Percentiles rank a stretch among this genome's conserved stretches.
These are phyloP conservation scores for Genyomyrus donnyi DNA, from an alignment of 2,113 vertebrate species.

Conservation along the genomic window DNA sequence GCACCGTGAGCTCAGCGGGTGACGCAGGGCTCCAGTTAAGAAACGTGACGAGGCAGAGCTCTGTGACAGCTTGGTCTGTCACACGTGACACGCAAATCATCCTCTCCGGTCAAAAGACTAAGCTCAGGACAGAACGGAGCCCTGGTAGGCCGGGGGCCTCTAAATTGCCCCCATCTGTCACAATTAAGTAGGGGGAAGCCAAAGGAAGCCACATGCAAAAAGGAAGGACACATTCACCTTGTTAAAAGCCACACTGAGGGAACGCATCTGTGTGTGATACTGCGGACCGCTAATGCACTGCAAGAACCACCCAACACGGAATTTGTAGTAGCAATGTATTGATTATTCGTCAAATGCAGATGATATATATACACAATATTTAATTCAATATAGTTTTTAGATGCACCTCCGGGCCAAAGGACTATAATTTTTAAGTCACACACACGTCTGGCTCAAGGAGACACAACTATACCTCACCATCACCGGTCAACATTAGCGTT, in stretches of 20 bases:
- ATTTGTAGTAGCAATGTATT: not conserved
- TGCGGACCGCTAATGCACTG: not conserved
- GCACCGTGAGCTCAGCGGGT: not conserved
- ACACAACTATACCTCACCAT: not conserved
- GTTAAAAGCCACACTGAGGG: not conserved
- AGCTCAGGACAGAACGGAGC: not conserved
- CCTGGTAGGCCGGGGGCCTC: not conserved
- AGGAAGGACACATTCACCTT: not conserved
- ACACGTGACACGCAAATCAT: not conserved
- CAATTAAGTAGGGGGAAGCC: not conserved
- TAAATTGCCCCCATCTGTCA: conserved; percentile 8
- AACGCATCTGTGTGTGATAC: not conserved
- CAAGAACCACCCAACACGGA: not conserved
- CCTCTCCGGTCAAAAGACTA: not conserved
- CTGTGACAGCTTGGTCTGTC: not conserved
- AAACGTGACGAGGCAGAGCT: not conserved
- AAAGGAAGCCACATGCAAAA: not conserved
- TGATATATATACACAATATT: not conserved
- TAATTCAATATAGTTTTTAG: not conserved
- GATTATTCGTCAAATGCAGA: not conserved
- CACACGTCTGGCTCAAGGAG: not conserved
- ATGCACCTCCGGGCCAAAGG: not conserved
- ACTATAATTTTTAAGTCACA: not conserved
- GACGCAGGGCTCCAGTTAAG: not conserved
- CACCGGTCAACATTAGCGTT: not conserved